phyloP scores from a whole-genome alignment of 2,113 vertebrate genomes.

The Atherinomorus stipes region DNA sequence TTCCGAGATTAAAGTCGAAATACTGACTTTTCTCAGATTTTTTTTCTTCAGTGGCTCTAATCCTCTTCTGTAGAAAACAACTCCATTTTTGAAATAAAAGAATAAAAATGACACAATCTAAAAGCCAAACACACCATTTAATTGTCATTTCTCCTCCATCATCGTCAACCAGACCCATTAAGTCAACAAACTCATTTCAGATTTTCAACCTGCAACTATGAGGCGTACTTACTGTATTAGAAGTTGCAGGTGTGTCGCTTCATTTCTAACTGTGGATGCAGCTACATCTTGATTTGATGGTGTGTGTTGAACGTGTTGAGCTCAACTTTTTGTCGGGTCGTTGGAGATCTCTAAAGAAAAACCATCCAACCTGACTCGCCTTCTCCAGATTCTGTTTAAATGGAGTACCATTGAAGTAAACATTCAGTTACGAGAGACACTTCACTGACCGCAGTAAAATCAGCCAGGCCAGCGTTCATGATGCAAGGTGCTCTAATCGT shows the following conservation, averaged over 20 bases:
- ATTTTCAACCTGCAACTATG: background rate
- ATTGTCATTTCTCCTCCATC: background rate
- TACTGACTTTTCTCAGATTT: no score
- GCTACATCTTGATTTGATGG: background rate
- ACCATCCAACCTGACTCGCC: background rate
- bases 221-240: background rate
- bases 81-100: slow-evolving; percentile 14
- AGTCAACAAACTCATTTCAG: background rate
- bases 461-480: background rate
- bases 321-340: slow-evolving; percentile 10
- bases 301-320: background rate
- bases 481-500: background rate
- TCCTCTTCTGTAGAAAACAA: no score
- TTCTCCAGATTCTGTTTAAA: slow-evolving; percentile 2
- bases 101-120: background rate
- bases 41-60: no score
- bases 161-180: background rate
- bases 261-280: background rate
- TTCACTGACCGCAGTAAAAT: background rate
- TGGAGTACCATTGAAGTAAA: background rate
- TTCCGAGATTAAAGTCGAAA: no score
- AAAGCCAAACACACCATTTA: slow-evolving; percentile 3
- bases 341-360: background rate
- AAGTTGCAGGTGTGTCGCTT: background rate
- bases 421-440: background rate